Evolutionary conservation across 2,888 invertebrate genomes (phyloP), one percentile per base, ranked within the genome.

Genomic region (Drosophila borborema): DNA sequence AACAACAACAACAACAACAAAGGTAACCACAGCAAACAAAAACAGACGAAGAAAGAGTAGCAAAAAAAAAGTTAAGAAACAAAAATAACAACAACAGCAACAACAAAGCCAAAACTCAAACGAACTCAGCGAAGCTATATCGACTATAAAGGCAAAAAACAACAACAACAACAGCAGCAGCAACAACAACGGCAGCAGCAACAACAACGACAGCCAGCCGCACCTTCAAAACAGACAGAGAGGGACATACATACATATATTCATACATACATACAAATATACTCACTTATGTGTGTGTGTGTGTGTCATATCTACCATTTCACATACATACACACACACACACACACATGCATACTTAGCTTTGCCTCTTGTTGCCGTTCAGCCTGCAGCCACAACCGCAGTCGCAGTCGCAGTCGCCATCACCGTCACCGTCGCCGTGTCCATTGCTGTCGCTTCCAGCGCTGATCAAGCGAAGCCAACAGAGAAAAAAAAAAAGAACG

Each of bases 51-150:
- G 72, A 80, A 87, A 81, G 74, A 68, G 69, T 71, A 74, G 81
- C 76, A 72, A 61, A 82, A 66, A 61, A 66, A 53, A 64, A 64
- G 46, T 59, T 48, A 59, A 65, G 69, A 56, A 72, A 71, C 49
- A 56, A 64, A 64, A 72, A 68, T 51, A 72, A 53, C n/a, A 40
- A 40, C 40, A 40, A 38, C 60, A 61, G 46, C 66, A 65, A 53
- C 60, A 61, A 53, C 62, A 65, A 49, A 28, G 18, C 58, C 69
- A 63, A 74, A 74, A 74, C 56, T 61, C 65, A 82, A 74, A 80
- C 86, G 60, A 80, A 84, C 74, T 78, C 81, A 71, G 71, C 78
- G 56, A 61, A 77, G 82, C 68, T 79, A 86, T 75, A 77, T 82
- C 73, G 77, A 61, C 82, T 66, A 81, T 82, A 75, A 70, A 69